Conservation (phyloP, 2,113 vertebrate species). For the Solenodon paradoxus region DNA sequence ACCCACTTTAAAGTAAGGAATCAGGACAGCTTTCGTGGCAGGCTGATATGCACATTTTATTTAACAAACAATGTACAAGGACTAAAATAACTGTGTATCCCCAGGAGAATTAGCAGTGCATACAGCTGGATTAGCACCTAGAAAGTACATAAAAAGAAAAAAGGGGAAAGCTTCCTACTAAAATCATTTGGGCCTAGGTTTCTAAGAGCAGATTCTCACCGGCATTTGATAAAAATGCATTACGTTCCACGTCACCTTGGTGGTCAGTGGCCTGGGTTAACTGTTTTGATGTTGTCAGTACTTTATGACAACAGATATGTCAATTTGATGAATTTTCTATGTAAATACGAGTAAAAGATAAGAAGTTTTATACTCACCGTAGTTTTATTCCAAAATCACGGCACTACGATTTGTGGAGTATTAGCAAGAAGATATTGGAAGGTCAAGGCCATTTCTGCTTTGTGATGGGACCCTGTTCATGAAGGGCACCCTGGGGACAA, state of each 20-base stretch:
- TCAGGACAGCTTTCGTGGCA: conserved; percentile 35
- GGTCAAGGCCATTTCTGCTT: neutral
- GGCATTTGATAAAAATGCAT: neutral
- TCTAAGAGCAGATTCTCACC: neutral
- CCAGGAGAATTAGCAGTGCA: conserved; percentile 43
- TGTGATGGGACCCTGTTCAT: neutral
- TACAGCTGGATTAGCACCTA: conserved; percentile 76
- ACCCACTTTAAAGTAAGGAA: neutral
- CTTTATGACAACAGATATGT: neutral
- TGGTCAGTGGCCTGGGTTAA: neutral
- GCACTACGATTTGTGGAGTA: conserved; percentile 26
- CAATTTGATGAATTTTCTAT: neutral
- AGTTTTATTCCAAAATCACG: conserved; percentile 69
- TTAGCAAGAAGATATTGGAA: neutral
- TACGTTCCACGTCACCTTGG: neutral
- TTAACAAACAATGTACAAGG: conserved; percentile 64
- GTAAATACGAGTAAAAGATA: neutral
- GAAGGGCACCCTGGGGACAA: neutral
- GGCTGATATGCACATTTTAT: conserved; percentile 66
- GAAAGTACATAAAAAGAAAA: conserved; percentile 45
- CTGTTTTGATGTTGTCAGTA: neutral
- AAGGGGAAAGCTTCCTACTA: neutral
- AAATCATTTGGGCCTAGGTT: neutral
- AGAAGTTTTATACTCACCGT: conserved; percentile 46
- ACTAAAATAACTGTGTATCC: conserved; percentile 29